phyloP scores from a whole-genome alignment of 1,140 invertebrate genomes.

The Lerema accius region DNA sequence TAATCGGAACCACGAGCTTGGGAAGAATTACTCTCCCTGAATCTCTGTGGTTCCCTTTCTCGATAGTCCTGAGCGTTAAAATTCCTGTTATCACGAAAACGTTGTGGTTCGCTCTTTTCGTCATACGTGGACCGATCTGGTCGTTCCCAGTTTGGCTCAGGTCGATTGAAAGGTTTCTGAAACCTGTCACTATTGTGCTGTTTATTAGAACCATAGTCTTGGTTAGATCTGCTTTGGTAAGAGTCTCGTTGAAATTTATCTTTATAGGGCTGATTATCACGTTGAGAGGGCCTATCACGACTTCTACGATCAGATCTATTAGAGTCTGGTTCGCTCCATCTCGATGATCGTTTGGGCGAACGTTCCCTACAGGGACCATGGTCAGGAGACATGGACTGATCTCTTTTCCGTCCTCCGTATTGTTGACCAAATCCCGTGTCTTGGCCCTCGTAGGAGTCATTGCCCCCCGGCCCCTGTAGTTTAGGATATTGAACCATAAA shows the following conservation, averaged over 20 bases:
- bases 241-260: constrained; percentile 1
- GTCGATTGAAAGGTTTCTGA: neutral
- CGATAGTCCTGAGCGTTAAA: neutral
- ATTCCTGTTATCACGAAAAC: neutral
- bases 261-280: constrained; percentile 1
- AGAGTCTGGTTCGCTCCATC: constrained; percentile 8
- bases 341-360: constrained; percentile 1
- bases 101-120: neutral
- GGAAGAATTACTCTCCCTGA: neutral
- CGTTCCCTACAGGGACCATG: neutral
- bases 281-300: neutral
- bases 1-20: constrained; percentile 1
- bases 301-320: neutral
- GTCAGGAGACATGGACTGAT: neutral
- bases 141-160: constrained; percentile 1
- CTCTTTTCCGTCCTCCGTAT: neutral
- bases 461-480: constrained; percentile 3
- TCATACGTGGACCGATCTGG: neutral
- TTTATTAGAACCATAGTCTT: neutral
- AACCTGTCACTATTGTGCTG: constrained; percentile 1
- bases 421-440: neutral
- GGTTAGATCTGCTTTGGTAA: constrained; percentile 3
- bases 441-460: neutral
- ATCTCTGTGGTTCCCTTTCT: constrained; percentile 2
- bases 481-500: constrained; percentile 16